Conservation (phyloP, 2,888 invertebrate genomes). For the Andrena bicolor region DNA sequence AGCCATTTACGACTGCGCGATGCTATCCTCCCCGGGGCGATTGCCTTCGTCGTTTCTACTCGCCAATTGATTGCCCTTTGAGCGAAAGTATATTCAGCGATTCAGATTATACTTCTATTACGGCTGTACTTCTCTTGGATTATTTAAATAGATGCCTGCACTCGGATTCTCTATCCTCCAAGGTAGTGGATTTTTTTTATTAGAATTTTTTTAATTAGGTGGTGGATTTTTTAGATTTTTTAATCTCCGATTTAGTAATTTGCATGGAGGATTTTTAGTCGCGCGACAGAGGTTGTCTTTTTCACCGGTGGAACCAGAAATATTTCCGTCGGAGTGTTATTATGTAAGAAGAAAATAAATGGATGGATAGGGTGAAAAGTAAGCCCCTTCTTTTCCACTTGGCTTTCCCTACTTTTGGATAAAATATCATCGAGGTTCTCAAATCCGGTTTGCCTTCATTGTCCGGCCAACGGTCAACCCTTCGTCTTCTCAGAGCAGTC, state of each 20-base stretch:
- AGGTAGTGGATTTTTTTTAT: no score
- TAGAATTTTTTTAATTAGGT: no score
- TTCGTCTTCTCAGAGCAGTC: slow-evolving; percentile 69
- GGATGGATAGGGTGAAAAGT: background rate
- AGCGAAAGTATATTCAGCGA: background rate
- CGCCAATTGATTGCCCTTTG: background rate
- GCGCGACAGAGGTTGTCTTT: no score
- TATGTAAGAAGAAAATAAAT: background rate
- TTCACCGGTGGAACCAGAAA: no score
- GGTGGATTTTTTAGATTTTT: no score
- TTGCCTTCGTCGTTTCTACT: background rate
- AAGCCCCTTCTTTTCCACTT: background rate
- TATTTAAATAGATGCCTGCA: no score
- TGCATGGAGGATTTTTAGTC: no score
- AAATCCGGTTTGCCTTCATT: slow-evolving; percentile 79
- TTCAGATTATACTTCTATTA: background rate
- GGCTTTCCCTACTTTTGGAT: background rate
- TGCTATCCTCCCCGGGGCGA: background rate
- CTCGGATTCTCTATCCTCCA: no score
- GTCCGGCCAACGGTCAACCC: slow-evolving; percentile 69
- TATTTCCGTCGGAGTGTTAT: no score
- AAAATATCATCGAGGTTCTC: slow-evolving; percentile 73
- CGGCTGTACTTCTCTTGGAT: background rate
- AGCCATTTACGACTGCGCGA: slow-evolving; percentile 55
- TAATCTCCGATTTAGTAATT: no score